A percentile compares a stretch with the other conserved stretches of the same genome.
These are phyloP conservation scores for Trididemnum nubilum DNA, from an alignment of 23 tunicate species.

Conservation along the genomic window DNA sequence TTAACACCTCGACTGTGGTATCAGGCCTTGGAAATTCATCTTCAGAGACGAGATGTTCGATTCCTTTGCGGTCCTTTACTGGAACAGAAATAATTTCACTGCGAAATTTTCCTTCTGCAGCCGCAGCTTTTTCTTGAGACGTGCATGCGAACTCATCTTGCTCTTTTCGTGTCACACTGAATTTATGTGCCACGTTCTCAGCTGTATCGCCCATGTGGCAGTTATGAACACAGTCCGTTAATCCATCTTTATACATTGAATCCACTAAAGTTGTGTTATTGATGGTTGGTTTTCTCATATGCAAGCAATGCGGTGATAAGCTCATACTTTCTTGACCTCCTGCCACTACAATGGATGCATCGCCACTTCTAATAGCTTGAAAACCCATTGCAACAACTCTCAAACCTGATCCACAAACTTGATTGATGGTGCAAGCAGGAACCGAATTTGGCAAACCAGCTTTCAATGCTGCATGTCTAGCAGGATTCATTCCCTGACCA, in stretches of 20 bases:
- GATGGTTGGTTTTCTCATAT: slow-evolving; percentile 26
- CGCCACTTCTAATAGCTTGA: slow-evolving; percentile 60
- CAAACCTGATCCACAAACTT: slow-evolving; percentile 73
- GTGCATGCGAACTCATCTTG: slow-evolving; percentile 48
- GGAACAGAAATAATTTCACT: slow-evolving; percentile 50
- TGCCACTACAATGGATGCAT: slow-evolving; percentile 44
- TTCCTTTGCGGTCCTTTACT: slow-evolving; percentile 30
- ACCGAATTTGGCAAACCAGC: slow-evolving; percentile 55
- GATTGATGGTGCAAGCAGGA: slow-evolving; percentile 58
- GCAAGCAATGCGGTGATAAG: slow-evolving; percentile 52
- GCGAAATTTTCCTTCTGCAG: slow-evolving; percentile 36
- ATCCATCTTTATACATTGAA: slow-evolving; percentile 59
- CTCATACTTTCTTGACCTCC: slow-evolving; percentile 82
- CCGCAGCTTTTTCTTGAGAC: slow-evolving; percentile 47
- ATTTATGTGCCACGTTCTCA: slow-evolving; percentile 55
- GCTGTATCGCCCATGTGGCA: slow-evolving; percentile 62
- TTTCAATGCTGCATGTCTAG: slow-evolving; percentile 54
- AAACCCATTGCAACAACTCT: slow-evolving; percentile 55
- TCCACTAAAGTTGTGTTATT: slow-evolving; percentile 29
- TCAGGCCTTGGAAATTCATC: slow-evolving; percentile 66
- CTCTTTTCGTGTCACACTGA: slow-evolving; percentile 30
- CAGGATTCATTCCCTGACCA: slow-evolving; percentile 75
- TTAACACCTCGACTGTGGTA: slow-evolving; percentile 41
- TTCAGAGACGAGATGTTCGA: not conserved
- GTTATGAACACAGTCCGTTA: slow-evolving; percentile 42